These are phyloP conservation scores for Ceraclea dissimilis DNA, from an alignment of 2,888 invertebrate species.

Conservation along the genomic window DNA sequence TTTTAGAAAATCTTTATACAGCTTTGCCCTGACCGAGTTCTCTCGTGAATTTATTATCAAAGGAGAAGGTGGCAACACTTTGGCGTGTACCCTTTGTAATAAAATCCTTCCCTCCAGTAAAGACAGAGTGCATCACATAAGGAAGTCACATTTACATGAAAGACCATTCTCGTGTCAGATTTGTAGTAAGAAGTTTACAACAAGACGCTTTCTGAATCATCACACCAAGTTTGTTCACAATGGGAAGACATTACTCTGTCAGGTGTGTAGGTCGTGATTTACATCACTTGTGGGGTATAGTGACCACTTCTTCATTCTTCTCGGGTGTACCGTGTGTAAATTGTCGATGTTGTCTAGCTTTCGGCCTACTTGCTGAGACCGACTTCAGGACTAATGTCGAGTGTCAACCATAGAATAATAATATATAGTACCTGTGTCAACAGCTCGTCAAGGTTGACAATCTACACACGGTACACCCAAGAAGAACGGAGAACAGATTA, in stretches of 20 bases:
- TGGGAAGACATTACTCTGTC: slow-evolving; percentile 15
- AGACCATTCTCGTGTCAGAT: slow-evolving; percentile 18
- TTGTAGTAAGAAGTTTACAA: slow-evolving; percentile 18
- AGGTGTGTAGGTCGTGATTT: slow-evolving; percentile 5
- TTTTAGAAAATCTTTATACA: background rate
- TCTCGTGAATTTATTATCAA: background rate
- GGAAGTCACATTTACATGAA: slow-evolving; percentile 18
- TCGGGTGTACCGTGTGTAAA: too few species aligned
- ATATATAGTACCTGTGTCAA: too few species aligned
- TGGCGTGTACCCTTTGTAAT: background rate
- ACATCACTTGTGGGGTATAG: background rate
- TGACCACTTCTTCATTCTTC: too few species aligned
- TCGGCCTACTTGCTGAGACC: too few species aligned
- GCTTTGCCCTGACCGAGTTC: background rate
- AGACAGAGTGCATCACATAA: slow-evolving; percentile 14
- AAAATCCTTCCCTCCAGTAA: slow-evolving; percentile 10
- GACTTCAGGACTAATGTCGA: too few species aligned
- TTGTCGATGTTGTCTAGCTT: too few species aligned
- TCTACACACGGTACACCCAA: too few species aligned
- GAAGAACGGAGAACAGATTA: too few species aligned
- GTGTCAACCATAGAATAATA: too few species aligned
- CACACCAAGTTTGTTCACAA: slow-evolving; percentile 21
- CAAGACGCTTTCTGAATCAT: slow-evolving; percentile 13
- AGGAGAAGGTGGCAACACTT: slow-evolving; percentile 7
- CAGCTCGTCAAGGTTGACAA: too few species aligned